Conservation (phyloP, 1,140 invertebrate species). For the Microvelia longipes region DNA sequence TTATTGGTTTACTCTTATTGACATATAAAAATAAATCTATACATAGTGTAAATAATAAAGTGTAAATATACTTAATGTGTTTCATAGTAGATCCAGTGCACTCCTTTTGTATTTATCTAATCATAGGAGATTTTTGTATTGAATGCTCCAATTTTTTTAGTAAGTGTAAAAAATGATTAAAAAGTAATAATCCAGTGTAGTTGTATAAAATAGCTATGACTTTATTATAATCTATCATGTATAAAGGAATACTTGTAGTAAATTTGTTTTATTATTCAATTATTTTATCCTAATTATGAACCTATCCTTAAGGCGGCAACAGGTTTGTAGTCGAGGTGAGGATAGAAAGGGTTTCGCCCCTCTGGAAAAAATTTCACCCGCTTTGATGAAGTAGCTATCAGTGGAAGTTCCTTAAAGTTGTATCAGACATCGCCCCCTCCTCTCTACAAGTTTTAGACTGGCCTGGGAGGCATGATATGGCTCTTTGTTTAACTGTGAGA, state of each 20-base stretch:
- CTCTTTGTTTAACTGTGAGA: too few species aligned
- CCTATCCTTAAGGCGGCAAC: too few species aligned
- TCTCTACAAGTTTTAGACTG: too few species aligned
- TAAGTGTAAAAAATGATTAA: not conserved
- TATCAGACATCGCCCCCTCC: too few species aligned
- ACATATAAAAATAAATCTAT: not conserved
- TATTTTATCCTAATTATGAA: too few species aligned
- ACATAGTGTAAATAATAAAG: not conserved
- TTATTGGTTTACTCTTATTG: not conserved
- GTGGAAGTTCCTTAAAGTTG: too few species aligned
- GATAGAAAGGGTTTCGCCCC: too few species aligned
- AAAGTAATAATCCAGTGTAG: not conserved
- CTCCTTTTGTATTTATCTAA: not conserved
- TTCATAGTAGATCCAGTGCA: not conserved
- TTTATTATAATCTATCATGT: not conserved
- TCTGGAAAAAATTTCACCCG: too few species aligned
- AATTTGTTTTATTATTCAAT: not conserved
- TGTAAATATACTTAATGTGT: not conserved
- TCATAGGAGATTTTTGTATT: not conserved
- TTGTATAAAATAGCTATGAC: not conserved
- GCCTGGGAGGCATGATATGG: too few species aligned
- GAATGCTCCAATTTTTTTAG: not conserved
- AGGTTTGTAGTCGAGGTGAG: too few species aligned
- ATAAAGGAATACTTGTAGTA: not conserved
- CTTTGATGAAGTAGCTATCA: too few species aligned